Conservation (phyloP, 2,797 vertebrate genomes). For the Peromyscus attwateri region DNA sequence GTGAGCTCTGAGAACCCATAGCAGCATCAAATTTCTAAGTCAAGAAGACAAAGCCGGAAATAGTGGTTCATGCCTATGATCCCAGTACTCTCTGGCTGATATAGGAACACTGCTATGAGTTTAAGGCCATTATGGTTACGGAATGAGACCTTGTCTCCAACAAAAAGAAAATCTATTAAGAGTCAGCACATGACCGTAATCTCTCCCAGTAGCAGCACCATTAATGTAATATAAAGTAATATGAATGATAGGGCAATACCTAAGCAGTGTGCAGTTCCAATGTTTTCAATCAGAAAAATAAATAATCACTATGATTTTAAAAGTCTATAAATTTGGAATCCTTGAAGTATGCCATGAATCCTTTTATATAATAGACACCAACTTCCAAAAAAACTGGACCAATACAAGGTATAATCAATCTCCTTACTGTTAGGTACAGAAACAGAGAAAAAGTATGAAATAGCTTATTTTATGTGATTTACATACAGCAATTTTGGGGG, state of each 20-base stretch:
- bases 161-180: background rate
- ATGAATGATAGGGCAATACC: background rate
- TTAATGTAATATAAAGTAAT: constrained; percentile 12
- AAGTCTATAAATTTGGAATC: constrained; percentile 56
- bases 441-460: constrained; percentile 31
- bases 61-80: background rate
- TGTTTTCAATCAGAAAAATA: constrained; percentile 58
- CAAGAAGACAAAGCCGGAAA: background rate
- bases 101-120: background rate
- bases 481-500: background rate
- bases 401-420: constrained; percentile 19
- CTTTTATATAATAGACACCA: constrained; percentile 41
- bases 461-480: constrained; percentile 42
- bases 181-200: background rate
- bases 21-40: constrained; percentile 41
- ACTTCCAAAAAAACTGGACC: constrained; percentile 59
- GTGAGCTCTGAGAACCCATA: background rate
- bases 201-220: constrained; percentile 25
- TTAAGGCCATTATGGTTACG: background rate
- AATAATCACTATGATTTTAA: background rate
- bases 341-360: constrained; percentile 2
- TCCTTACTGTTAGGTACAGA: constrained; percentile 36
- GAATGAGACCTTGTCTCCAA: background rate
- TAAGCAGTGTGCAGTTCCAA: constrained; percentile 18
- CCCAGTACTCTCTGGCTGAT: background rate